Base-by-base conservation (phyloP, 2,888 invertebrate species). In the Pollenia labialis region DNA sequence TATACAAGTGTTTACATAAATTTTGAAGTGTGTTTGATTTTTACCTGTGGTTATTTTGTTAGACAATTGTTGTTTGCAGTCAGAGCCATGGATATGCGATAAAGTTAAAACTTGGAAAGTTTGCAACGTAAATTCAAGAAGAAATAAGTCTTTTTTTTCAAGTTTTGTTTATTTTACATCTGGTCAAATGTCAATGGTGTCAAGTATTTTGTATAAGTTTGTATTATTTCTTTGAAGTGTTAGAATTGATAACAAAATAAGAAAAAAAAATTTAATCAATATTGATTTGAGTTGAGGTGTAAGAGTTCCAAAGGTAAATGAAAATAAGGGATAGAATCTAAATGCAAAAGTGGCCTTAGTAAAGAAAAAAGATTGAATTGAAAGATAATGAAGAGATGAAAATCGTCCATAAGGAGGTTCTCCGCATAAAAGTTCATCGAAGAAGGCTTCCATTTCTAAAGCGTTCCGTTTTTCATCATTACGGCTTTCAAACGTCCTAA, bases 21-120 rank as follows among this genome's bases (percentile, higher is more conserved):
- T 77, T 77, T 84, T 74, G 66, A 74, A 81, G 71, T 58, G 64
- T 66, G 8, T 84, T 77, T 83, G 76, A 66, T 83, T 87, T 75
- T 80, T 76, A 76, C 71, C 83, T 86, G 75, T 76, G 71, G 77
- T 77, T 82, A 74, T 74, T 76, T 76, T 60, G 54, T 52, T 69
- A 69, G 52, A 54, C 74, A 74, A 74, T 76, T 82, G 18, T 52
- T 64, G 16, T 86, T 83, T 76, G 52, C 62, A 11, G 11, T 50
- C 12, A 44, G 42, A 71, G 54, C 80, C 71, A 74, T 74, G 50
- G 32, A 60, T 48, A 54, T 50, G 10, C 32, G 18, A 14, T 11
- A 2, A 18, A 44, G 52, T 52, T 44, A 18, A 23, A 50, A 16
- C 32, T 32, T 32, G 18, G 42, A 58, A 58, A 42, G 4, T 32